Evolutionary conservation across 1,140 invertebrate species (phyloP).

Genomic region (Leptinotarsa defecta): DNA sequence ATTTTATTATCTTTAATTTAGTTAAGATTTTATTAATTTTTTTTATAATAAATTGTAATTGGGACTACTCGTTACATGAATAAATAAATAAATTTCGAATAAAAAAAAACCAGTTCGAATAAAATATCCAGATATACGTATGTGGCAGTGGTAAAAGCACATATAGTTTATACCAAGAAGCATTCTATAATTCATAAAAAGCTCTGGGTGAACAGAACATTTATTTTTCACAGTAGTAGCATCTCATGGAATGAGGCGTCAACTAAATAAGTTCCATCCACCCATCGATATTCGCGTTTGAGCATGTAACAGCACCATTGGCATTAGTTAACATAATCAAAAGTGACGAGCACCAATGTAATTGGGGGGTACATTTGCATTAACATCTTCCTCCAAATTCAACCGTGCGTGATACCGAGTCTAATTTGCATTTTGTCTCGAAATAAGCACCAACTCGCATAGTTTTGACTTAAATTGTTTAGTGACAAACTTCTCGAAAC

Average conservation of each 20-base stretch:
- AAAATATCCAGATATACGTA: too few relatives aligned
- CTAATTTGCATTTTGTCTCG: conserved; percentile 26
- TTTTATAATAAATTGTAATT: too few relatives aligned
- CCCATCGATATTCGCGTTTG: neutral
- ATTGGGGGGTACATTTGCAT: conserved; percentile 29
- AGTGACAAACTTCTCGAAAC: conserved; percentile 20
- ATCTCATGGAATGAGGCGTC: neutral
- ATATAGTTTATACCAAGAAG: too few relatives aligned
- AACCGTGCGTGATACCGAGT: conserved; percentile 20
- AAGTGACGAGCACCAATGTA: conserved; percentile 27
- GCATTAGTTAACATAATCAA: conserved; percentile 33
- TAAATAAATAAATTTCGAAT: too few relatives aligned
- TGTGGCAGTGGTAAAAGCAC: too few relatives aligned
- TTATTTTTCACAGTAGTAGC: neutral
- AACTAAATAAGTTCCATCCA: neutral
- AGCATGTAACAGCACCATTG: conserved; percentile 25
- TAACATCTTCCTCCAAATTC: conserved; percentile 32
- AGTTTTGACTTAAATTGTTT: conserved; percentile 27
- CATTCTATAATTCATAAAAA: too few relatives aligned
- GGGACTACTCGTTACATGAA: too few relatives aligned
- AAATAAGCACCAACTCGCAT: conserved; percentile 20
- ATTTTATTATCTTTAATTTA: too few relatives aligned
- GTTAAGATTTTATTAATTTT: too few relatives aligned
- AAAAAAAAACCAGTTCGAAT: too few relatives aligned
- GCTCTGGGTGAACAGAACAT: too few relatives aligned